Conservation (phyloP, 2,888 invertebrate species). For the Brachylomia viminalis region DNA sequence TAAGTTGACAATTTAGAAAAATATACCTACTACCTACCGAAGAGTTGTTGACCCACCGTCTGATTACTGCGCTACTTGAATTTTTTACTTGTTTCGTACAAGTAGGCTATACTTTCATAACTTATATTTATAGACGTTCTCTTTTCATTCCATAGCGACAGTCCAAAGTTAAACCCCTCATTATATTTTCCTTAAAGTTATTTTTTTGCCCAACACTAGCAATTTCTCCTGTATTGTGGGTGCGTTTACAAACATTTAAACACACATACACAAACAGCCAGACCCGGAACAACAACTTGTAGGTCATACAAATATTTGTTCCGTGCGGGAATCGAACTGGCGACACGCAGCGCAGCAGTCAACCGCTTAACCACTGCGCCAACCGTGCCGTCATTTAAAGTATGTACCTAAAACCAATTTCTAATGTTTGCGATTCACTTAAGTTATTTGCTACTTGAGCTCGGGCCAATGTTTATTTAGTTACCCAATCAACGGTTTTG, state of each 20-base stretch:
- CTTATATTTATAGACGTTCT: background rate
- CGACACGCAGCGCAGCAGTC: no score
- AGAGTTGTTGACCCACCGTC: background rate
- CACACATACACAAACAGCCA: no score
- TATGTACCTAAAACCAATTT: slow-evolving; percentile 4
- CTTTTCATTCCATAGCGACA: background rate
- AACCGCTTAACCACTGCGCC: no score
- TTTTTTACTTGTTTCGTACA: background rate
- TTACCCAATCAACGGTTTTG: slow-evolving; percentile 61
- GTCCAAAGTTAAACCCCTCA: background rate
- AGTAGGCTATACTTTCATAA: slow-evolving; percentile 9
- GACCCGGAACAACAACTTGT: no score
- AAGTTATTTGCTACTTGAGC: slow-evolving; percentile 63
- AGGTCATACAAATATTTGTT: no score
- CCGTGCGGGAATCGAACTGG: no score
- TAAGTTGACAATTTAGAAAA: background rate
- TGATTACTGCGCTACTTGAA: no score
- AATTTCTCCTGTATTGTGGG: no score
- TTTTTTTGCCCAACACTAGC: no score
- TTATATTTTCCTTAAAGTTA: slow-evolving; percentile 27
- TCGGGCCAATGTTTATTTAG: slow-evolving; percentile 64
- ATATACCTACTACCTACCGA: background rate
- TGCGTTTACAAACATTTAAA: no score
- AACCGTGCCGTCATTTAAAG: no score
- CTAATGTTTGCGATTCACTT: slow-evolving; percentile 52